Evolutionary conservation across 2,888 invertebrate species (phyloP).

Genomic region (Latrodectus elegans): DNA sequence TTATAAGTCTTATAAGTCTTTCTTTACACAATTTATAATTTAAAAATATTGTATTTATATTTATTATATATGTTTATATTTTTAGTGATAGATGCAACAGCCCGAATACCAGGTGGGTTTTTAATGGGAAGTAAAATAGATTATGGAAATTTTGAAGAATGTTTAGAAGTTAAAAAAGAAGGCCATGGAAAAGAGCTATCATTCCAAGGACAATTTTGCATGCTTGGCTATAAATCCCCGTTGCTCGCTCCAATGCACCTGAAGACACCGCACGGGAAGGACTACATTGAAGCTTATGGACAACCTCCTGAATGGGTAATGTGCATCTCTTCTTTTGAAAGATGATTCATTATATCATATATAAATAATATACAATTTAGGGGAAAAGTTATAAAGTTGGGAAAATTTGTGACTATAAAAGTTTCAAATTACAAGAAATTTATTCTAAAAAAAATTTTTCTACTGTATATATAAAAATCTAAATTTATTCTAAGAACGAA

Average conservation of each 20-base stretch:
- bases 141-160: slow-evolving; percentile 74
- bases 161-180: slow-evolving; percentile 70
- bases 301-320: slow-evolving; percentile 36
- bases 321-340: too few relatives aligned
- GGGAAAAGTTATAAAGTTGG: too few relatives aligned
- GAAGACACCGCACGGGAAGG: background rate
- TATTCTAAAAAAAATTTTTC: too few relatives aligned
- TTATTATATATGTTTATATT: background rate
- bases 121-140: slow-evolving; percentile 74
- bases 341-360: too few relatives aligned
- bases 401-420: too few relatives aligned
- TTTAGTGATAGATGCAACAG: slow-evolving; percentile 45
- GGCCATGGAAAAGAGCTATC: slow-evolving; percentile 70
- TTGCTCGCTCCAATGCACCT: background rate
- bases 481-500: too few relatives aligned
- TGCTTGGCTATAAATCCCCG: slow-evolving; percentile 31
- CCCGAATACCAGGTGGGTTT: slow-evolving; percentile 73
- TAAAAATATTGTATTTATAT: background rate
- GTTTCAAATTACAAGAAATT: too few relatives aligned
- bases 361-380: too few relatives aligned
- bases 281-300: slow-evolving; percentile 21
- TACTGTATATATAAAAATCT: too few relatives aligned
- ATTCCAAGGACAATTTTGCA: slow-evolving; percentile 73
- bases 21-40: background rate
- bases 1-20: background rate